A percentile compares a stretch with the other conserved stretches of the same genome.
These are phyloP conservation scores for Peromyscus nudipes DNA, from an alignment of 2,797 vertebrate genomes.

Conservation along the genomic window DNA sequence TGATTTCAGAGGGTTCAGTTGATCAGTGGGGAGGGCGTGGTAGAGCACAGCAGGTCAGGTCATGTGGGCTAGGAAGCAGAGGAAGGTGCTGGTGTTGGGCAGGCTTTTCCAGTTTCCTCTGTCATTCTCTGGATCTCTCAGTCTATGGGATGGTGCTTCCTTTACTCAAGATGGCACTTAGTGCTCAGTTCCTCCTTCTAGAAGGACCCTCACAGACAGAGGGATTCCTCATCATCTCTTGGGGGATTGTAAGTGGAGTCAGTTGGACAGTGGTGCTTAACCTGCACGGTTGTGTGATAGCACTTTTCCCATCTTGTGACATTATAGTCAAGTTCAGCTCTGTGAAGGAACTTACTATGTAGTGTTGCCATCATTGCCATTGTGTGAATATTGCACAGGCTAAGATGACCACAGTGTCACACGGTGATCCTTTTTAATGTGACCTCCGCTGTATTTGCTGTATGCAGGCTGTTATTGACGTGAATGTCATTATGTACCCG, in stretches of 20 bases:
- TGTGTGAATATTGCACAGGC: background rate
- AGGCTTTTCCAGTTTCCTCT: background rate
- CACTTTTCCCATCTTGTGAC: background rate
- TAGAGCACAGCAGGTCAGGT: background rate
- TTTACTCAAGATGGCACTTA: background rate
- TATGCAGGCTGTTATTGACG: background rate
- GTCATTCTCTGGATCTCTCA: background rate
- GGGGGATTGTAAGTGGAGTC: background rate
- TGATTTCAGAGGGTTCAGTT: background rate
- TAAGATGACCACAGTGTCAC: background rate
- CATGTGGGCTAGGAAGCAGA: background rate
- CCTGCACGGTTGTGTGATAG: background rate
- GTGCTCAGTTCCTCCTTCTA: background rate
- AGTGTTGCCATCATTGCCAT: background rate
- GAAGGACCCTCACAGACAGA: background rate
- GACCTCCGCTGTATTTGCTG: background rate
- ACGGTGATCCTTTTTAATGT: too few relatives aligned
- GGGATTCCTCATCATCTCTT: background rate
- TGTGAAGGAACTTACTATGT: background rate
- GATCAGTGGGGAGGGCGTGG: background rate
- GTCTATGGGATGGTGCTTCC: background rate
- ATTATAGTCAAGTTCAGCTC: background rate
- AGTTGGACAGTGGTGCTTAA: background rate
- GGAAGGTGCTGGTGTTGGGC: background rate
- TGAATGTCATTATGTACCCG: background rate